A percentile compares a stretch with the other conserved stretches of the same genome.
Conservation (phyloP, 2,888 invertebrate species). For the Chloroclystis v-ata region DNA sequence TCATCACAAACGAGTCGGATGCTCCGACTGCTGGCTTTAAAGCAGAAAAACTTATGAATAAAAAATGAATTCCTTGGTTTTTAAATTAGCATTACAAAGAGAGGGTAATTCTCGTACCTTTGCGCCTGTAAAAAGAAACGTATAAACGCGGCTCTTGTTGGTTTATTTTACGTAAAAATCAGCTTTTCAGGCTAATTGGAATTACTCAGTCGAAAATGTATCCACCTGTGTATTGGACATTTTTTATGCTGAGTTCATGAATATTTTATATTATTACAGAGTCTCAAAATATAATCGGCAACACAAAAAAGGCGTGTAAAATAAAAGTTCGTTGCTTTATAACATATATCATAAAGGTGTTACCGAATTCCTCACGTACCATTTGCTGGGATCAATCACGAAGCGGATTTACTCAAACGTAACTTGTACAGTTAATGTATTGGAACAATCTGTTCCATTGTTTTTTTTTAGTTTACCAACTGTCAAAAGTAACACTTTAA, state of each 20-base stretch:
- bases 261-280: too few relatives aligned
- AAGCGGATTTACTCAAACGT: constrained; percentile 39
- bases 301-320: background rate
- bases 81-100: constrained; percentile 77
- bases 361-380: constrained; percentile 35
- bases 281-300: background rate
- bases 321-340: background rate
- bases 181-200: constrained; percentile 45
- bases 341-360: constrained; percentile 12
- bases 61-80: constrained; percentile 78
- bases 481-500: too few relatives aligned
- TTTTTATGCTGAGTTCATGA: too few relatives aligned
- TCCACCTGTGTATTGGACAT: background rate
- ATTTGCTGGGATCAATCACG: constrained; percentile 52
- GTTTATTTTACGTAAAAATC: constrained; percentile 67
- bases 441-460: constrained; percentile 40
- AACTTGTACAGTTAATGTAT: constrained; percentile 45
- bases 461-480: constrained; percentile 25
- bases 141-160: constrained; percentile 63
- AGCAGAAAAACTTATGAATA: constrained; percentile 78
- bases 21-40: constrained; percentile 69
- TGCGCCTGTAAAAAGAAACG: constrained; percentile 64
- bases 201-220: constrained; percentile 5
- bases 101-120: constrained; percentile 74
- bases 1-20: constrained; percentile 67